Conservation (phyloP, 2,113 vertebrate genomes). For the Loxodonta africana region DNA sequence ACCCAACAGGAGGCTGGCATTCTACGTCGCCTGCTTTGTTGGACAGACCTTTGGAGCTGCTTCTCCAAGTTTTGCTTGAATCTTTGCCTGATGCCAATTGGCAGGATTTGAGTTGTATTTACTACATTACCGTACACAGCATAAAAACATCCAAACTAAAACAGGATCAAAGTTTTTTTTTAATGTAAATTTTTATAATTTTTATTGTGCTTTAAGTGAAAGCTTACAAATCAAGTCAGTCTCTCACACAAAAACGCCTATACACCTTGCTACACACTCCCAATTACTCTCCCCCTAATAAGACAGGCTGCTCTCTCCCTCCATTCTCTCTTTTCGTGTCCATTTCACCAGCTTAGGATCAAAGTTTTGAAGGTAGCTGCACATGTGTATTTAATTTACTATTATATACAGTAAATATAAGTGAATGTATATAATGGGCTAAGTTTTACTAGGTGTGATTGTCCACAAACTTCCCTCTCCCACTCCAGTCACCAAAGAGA, state of each 20-base stretch:
- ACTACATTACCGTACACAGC: too few relatives aligned
- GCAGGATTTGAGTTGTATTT: background rate
- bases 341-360: too few relatives aligned
- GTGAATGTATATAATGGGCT: background rate
- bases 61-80: background rate
- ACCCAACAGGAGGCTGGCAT: background rate
- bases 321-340: too few relatives aligned
- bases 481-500: background rate
- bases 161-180: background rate
- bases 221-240: too few relatives aligned
- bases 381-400: background rate
- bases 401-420: background rate
- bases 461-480: background rate
- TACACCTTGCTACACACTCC: too few relatives aligned
- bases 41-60: background rate
- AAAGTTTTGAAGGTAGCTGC: background rate
- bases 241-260: too few relatives aligned
- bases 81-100: background rate
- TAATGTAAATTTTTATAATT: too few relatives aligned
- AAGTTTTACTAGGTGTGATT: background rate
- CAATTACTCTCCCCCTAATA: too few relatives aligned
- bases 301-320: too few relatives aligned
- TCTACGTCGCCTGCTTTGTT: background rate
- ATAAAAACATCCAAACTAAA: background rate
- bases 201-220: too few relatives aligned